Conservation (phyloP, 2,113 vertebrate species). For the Aphelocoma coerulescens region DNA sequence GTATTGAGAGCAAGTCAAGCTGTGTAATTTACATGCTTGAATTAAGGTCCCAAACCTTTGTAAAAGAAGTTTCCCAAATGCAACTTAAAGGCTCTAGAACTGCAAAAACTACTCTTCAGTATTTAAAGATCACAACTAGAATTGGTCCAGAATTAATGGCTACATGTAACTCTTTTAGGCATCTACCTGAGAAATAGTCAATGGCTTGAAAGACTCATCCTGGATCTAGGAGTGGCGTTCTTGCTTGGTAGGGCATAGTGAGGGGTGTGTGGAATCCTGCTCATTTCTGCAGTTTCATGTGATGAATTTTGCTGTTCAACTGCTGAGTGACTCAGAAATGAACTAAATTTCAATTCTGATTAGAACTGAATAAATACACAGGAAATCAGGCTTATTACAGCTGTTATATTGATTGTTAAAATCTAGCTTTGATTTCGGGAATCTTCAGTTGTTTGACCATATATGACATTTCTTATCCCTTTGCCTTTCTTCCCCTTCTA, state of each 20-base stretch:
- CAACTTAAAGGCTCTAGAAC: not conserved
- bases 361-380: slow-evolving; percentile 33
- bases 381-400: not conserved
- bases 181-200: not conserved
- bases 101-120: not conserved
- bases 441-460: not conserved
- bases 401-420: not conserved
- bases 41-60: not conserved
- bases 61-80: not conserved
- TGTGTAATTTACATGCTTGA: not conserved
- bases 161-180: not conserved
- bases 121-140: not conserved
- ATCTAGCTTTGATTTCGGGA: not conserved
- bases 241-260: not conserved
- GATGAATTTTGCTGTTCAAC: slow-evolving; percentile 77
- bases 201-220: not conserved
- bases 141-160: not conserved
- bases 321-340: slow-evolving; percentile 77
- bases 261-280: not conserved
- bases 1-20: not conserved
- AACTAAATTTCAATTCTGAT: slow-evolving; percentile 74
- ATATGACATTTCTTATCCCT: not conserved
- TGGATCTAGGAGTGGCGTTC: not conserved
- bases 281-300: slow-evolving; percentile 62
- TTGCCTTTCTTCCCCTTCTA: not conserved